A percentile compares a stretch with the other conserved stretches of the same genome.
Conservation (phyloP, 2,888 invertebrate species). For the Marronus borbonicus region DNA sequence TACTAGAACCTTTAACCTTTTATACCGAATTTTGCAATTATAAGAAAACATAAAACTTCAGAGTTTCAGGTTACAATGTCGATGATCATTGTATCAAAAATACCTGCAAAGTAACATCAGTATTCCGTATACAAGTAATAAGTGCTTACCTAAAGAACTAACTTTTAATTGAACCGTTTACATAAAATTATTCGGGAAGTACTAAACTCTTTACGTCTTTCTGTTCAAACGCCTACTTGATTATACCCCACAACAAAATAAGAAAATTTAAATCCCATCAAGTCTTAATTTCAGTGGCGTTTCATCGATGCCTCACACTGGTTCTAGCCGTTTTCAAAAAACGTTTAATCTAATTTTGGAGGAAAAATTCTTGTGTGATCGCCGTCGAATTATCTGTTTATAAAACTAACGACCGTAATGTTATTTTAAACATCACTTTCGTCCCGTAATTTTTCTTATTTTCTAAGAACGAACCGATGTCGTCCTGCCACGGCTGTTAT, state of each 20-base stretch:
- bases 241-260: conserved; percentile 28
- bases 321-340: conserved; percentile 36
- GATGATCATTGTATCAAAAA: no score
- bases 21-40: no score
- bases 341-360: conserved; percentile 50
- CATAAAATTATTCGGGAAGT: conserved; percentile 14
- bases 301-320: not conserved
- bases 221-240: conserved; percentile 10
- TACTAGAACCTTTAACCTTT: no score
- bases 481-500: conserved; percentile 32
- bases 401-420: conserved; percentile 56
- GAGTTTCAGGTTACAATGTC: no score
- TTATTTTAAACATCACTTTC: conserved; percentile 59
- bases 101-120: not conserved
- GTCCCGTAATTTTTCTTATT: conserved; percentile 56
- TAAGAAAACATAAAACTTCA: no score
- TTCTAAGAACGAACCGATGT: conserved; percentile 33
- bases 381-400: conserved; percentile 47
- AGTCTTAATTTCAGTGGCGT: conserved; percentile 49
- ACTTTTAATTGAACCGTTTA: conserved; percentile 15
- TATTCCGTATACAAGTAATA: not conserved
- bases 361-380: conserved; percentile 39
- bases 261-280: conserved; percentile 54
- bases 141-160: not conserved
- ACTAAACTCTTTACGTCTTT: conserved; percentile 6